Conservation (phyloP, 2,888 invertebrate genomes). For the Cyaniris semiargus region DNA sequence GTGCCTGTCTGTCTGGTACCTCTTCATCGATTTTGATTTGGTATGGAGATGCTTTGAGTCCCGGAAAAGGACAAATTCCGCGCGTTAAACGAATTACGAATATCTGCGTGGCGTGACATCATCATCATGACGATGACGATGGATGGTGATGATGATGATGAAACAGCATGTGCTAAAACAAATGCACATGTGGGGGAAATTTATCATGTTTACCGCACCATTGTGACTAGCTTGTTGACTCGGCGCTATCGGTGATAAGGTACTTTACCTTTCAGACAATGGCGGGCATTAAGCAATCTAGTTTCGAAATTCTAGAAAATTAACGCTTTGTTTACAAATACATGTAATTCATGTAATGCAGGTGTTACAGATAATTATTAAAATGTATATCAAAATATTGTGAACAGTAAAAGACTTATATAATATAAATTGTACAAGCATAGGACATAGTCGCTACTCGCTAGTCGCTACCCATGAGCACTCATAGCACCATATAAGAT, state of each 20-base stretch:
- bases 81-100: too few relatives aligned
- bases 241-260: conserved; percentile 48
- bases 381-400: not conserved
- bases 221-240: conserved; percentile 52
- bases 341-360: conserved; percentile 10
- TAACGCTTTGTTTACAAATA: not conserved
- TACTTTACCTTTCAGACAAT: conserved; percentile 18
- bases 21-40: too few relatives aligned
- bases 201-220: conserved; percentile 48
- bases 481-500: too few relatives aligned
- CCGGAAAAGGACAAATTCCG: too few relatives aligned
- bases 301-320: conserved; percentile 17
- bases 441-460: not conserved
- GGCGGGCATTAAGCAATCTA: conserved; percentile 1
- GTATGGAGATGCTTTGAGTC: too few relatives aligned
- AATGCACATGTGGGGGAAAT: conserved; percentile 30
- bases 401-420: not conserved
- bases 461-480: not conserved
- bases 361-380: not conserved
- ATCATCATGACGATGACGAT: too few relatives aligned
- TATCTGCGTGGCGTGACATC: too few relatives aligned
- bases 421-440: not conserved
- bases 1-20: too few relatives aligned
- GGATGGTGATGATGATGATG: not conserved
- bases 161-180: conserved; percentile 7